These are phyloP conservation scores for Dipodomys merriami DNA, from an alignment of 2,113 vertebrate species.

Conservation along the genomic window DNA sequence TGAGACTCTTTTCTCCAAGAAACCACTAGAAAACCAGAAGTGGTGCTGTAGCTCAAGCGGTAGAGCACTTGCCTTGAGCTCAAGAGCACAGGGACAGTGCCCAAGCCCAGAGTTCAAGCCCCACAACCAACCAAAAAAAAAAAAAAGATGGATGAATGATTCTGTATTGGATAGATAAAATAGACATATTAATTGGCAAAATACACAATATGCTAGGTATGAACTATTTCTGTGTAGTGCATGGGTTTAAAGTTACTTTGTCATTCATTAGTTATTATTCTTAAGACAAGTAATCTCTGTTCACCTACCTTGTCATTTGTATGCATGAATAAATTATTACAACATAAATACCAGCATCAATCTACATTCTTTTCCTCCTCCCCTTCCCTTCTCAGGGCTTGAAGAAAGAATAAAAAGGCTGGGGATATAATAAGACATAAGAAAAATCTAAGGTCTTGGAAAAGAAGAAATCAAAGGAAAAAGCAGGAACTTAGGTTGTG, in stretches of 20 bases:
- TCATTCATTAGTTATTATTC: not conserved
- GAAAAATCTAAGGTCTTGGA: not conserved
- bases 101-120: too few relatives aligned
- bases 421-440: not conserved
- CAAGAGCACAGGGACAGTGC: too few relatives aligned
- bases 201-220: not conserved
- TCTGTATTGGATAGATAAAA: not conserved
- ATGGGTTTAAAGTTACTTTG: not conserved
- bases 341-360: not conserved
- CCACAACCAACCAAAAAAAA: too few relatives aligned
- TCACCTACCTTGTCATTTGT: not conserved
- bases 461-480: slow-evolving; percentile 30
- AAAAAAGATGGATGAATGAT: not conserved
- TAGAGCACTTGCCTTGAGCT: too few relatives aligned
- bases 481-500: not conserved
- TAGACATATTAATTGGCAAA: not conserved
- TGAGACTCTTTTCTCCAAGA: too few relatives aligned
- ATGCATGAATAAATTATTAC: not conserved
- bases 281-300: not conserved
- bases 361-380: not conserved
- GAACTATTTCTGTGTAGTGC: not conserved
- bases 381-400: not conserved
- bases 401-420: not conserved
- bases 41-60: too few relatives aligned
- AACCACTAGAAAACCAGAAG: too few relatives aligned